Evolutionary conservation across 1,140 invertebrate species (phyloP).

Genomic region (Protaetia brevitarsis): DNA sequence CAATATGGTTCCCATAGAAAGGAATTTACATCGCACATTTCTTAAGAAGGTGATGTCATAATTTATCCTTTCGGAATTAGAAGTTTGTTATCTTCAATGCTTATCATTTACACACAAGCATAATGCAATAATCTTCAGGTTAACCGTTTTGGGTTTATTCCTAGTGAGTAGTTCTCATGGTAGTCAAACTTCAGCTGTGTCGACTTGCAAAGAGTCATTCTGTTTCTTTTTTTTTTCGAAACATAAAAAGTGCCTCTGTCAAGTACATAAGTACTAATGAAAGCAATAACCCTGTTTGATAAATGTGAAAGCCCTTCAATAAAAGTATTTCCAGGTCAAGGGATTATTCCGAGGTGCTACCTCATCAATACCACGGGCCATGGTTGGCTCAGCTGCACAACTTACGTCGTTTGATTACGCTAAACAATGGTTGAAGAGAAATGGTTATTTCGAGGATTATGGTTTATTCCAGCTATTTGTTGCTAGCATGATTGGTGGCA

Average conservation of each 20-base stretch:
- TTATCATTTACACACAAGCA: no score
- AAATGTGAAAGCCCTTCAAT: neutral
- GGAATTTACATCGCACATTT: no score
- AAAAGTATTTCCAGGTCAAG: conserved; percentile 45
- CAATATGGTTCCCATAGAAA: no score
- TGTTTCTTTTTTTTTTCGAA: neutral
- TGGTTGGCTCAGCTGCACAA: conserved; percentile 81
- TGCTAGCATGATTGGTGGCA: conserved; percentile 75
- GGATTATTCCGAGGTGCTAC: conserved; percentile 78
- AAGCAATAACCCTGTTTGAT: neutral
- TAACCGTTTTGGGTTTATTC: no score
- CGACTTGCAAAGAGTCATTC: neutral
- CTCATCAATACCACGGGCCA: conserved; percentile 71
- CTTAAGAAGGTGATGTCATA: no score
- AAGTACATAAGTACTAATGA: neutral
- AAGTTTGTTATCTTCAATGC: conserved; percentile 19
- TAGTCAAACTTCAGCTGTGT: no score
- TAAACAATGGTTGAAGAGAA: conserved; percentile 61
- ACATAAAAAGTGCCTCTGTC: neutral
- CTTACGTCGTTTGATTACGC: conserved; percentile 75
- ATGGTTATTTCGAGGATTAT: conserved; percentile 55
- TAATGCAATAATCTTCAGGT: no score
- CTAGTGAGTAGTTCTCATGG: no score
- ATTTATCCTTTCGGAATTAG: no score
- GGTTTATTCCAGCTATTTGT: conserved; percentile 68